Evolutionary conservation across 2,113 vertebrate genomes (phyloP), one percentile per base, ranked within the genome.

Genomic region (Oncorhynchus nerka): DNA sequence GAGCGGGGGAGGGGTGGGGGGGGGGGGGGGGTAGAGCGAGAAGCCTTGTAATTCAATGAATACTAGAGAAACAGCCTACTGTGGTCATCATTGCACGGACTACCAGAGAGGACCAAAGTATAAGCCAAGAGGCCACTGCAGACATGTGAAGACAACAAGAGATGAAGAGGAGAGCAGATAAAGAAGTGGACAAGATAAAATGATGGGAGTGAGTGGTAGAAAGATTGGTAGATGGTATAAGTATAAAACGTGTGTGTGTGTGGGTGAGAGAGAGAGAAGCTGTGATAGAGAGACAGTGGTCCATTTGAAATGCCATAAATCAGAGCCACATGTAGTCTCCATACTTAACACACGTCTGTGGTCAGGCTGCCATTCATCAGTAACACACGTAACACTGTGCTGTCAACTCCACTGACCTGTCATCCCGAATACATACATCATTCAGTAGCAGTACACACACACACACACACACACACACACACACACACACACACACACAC

Each of bases 11-110:
- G n/a, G n/a, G n/a, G n/a, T n/a, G n/a, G n/a, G 68, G 13, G 9
- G 0, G 39, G 39, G 8, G 8, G 39, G 34, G 8, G 39, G 39
- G 8, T 2, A 11, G 39, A 45, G 39, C 0, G 8, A 45, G 5
- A 62, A 74, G 75, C 48, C 9, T n/a, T 30, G 32, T 3, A 51
- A 79, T 55, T 61, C 71, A 78, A 62, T 15, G 5, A 59, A 28
- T 7, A 51, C 11, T 30, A 57, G 71, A 59, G 55, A 67, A 22
- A 59, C 16, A 55, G 70, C 39, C 9, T 45, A 45, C 39, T 45
- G 39, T 45, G 39, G 39, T 45, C 39, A 45, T 45, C 39, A 45
- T 45, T 11, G 2, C 39, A 45, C 9, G 9, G 39, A 2, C 39
- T 9, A 45, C 39, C 9, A 45, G 39, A 45, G 39, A 45, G 9